Conservation (phyloP, 2,797 vertebrate genomes). For the Premnoplex brunnescens region DNA sequence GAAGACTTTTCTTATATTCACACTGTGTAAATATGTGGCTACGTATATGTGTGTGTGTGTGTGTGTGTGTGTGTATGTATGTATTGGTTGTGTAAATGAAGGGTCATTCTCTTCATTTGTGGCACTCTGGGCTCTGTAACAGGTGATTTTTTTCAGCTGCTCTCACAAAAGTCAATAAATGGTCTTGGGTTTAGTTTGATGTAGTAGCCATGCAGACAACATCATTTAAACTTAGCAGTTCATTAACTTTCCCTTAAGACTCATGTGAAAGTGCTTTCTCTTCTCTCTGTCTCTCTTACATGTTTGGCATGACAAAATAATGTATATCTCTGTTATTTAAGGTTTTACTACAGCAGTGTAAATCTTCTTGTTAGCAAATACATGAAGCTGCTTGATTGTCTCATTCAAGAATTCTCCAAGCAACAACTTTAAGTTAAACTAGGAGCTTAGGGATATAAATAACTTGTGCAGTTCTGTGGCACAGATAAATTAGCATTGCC, state of each 20-base stretch:
- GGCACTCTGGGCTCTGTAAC: not conserved
- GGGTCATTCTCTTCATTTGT: not conserved
- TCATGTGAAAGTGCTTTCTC: not conserved
- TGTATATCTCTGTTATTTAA: not conserved
- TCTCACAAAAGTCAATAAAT: not conserved
- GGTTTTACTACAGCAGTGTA: not conserved
- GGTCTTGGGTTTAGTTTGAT: not conserved
- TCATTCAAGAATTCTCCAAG: constrained; percentile 7
- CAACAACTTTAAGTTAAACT: not conserved
- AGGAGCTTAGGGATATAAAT: not conserved
- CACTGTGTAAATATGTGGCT: not conserved
- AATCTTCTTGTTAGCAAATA: constrained; percentile 12
- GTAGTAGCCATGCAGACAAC: not conserved
- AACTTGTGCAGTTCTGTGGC: not conserved
- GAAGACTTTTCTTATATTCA: not conserved
- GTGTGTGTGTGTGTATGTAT: too few species aligned
- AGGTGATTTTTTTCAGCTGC: not conserved
- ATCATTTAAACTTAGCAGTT: not conserved
- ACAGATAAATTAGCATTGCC: not conserved
- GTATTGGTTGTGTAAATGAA: not conserved
- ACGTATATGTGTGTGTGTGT: not conserved
- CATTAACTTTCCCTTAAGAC: not conserved
- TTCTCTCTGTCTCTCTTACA: not conserved
- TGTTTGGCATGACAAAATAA: not conserved
- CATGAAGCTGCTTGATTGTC: not conserved